Evolutionary conservation across 2,113 vertebrate genomes (phyloP).

Genomic region (Alligator mississippiensis): DNA sequence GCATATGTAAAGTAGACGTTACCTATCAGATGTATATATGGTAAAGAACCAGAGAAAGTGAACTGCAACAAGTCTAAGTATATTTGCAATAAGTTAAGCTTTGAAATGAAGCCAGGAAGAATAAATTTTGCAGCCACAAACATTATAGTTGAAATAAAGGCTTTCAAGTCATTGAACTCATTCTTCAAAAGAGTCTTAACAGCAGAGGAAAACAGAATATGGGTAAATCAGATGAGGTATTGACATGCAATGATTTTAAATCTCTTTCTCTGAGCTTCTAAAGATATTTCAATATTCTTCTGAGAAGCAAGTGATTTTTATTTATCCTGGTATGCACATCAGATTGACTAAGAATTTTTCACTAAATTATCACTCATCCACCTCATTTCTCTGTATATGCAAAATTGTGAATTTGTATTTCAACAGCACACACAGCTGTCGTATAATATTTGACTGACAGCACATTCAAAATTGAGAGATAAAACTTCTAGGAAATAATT

Average conservation of each 20-base stretch:
- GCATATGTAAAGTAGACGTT: background rate
- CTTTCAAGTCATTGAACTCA: slow-evolving; percentile 21
- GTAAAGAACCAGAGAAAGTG: background rate
- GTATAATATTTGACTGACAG: slow-evolving; percentile 23
- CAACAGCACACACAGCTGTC: slow-evolving; percentile 31
- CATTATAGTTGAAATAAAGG: slow-evolving; percentile 11
- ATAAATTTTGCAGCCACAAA: background rate
- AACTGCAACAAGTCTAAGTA: background rate
- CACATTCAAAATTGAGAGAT: background rate
- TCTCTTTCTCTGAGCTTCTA: slow-evolving; percentile 42
- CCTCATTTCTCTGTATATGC: slow-evolving; percentile 18
- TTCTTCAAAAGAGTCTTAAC: slow-evolving; percentile 38
- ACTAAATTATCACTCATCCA: slow-evolving; percentile 53
- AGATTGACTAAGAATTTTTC: slow-evolving; percentile 26
- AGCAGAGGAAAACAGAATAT: slow-evolving; percentile 18
- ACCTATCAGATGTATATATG: background rate
- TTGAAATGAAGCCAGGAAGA: background rate
- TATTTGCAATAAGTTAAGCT: background rate
- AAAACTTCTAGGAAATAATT: slow-evolving; percentile 10
- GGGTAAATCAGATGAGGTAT: slow-evolving; percentile 36
- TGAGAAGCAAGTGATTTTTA: slow-evolving; percentile 23
- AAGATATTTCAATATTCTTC: slow-evolving; percentile 42
- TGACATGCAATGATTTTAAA: slow-evolving; percentile 46
- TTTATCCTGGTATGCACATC: slow-evolving; percentile 31
- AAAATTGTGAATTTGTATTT: slow-evolving; percentile 48